phyloP scores from a whole-genome alignment of 2,888 invertebrate species.

The Acanthosepion esculentum region DNA sequence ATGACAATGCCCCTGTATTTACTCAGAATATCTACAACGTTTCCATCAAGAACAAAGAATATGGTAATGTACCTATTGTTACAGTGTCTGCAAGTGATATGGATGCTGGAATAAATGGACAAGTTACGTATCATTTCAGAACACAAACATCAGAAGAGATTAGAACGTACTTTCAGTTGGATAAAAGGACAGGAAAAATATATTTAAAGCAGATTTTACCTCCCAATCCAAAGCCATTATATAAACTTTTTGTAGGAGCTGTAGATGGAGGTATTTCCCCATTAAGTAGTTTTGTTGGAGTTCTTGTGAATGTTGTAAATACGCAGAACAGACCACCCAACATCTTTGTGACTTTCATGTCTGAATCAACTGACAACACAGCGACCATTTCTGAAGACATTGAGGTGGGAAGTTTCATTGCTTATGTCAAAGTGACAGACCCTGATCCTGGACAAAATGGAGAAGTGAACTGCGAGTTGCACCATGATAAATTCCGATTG shows the following conservation, averaged over 20 bases:
- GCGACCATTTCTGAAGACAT: background rate
- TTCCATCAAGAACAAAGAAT: background rate
- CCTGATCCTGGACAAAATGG: slow-evolving; percentile 9
- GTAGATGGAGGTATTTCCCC: background rate
- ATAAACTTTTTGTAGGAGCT: background rate
- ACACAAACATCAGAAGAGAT: background rate
- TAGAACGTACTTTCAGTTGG: background rate
- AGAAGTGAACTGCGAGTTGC: background rate
- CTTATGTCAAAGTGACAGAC: background rate
- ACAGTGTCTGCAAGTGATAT: background rate
- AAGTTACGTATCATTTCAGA: background rate
- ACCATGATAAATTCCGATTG: background rate
- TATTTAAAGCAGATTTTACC: background rate
- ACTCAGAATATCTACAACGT: background rate
- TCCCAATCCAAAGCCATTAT: background rate
- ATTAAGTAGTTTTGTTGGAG: background rate
- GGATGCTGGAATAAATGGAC: background rate
- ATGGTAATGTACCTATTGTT: background rate
- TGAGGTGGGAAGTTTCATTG: background rate
- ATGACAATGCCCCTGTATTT: background rate
- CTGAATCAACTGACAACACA: background rate
- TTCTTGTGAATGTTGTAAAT: background rate
- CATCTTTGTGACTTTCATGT: background rate
- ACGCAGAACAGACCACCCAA: background rate
- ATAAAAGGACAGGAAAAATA: background rate